phyloP scores from a whole-genome alignment of 2,113 vertebrate species.

The Prietella phreatophila region DNA sequence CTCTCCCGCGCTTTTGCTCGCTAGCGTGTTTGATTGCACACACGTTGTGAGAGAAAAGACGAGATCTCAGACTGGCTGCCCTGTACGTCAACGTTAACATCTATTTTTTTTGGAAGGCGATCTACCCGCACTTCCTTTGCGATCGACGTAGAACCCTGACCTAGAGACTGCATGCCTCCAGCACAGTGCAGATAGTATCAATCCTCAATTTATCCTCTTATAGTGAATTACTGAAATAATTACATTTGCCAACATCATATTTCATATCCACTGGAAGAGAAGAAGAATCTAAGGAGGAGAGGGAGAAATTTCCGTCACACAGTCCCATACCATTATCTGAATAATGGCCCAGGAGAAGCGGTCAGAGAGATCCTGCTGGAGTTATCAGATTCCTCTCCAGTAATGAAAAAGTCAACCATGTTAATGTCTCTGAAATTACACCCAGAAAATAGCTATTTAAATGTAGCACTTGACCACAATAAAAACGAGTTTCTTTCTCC shows the following conservation, averaged over 20 bases:
- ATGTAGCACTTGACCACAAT: constrained; percentile 49
- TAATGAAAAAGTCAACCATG: constrained; percentile 51
- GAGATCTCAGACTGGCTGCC: too few relatives aligned
- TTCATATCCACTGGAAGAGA: constrained; percentile 38
- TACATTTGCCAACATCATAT: constrained; percentile 44
- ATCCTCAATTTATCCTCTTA: constrained; percentile 47
- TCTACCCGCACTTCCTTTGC: too few relatives aligned
- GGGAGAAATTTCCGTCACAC: neutral
- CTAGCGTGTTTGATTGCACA: too few relatives aligned
- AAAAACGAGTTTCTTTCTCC: constrained; percentile 46
- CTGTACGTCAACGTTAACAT: too few relatives aligned
- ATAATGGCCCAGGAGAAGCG: constrained; percentile 46
- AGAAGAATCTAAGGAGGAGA: neutral
- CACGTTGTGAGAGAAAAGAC: too few relatives aligned
- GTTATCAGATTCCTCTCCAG: constrained; percentile 50
- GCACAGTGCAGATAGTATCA: constrained; percentile 36
- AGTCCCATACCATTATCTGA: constrained; percentile 35
- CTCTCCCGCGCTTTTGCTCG: too few relatives aligned
- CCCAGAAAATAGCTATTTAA: constrained; percentile 54
- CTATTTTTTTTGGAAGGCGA: too few relatives aligned
- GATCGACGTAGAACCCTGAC: too few relatives aligned
- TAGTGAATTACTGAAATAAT: constrained; percentile 46
- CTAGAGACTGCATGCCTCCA: constrained; percentile 9
- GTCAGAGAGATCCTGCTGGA: constrained; percentile 45
- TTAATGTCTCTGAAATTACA: constrained; percentile 57